Conservation (phyloP, 2,888 invertebrate genomes). For the Pyrocoelia pectoralis region DNA sequence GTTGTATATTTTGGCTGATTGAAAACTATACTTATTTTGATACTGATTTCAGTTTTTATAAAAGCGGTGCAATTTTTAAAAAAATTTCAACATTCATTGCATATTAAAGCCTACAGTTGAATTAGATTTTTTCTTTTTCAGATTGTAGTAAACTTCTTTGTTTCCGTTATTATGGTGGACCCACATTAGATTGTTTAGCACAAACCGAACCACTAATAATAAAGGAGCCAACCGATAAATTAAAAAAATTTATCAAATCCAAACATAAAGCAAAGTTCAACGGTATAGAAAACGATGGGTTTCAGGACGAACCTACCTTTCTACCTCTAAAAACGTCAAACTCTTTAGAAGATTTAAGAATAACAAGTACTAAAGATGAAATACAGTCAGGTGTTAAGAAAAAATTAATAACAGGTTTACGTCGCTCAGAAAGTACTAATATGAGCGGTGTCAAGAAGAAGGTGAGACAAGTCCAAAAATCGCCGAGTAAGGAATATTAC, state of each 20-base stretch:
- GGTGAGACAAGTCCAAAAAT: conserved; percentile 64
- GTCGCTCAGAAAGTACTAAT: conserved; percentile 61
- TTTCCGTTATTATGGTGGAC: conserved; percentile 75
- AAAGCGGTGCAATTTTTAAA: too few relatives aligned
- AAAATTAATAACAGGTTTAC: conserved; percentile 54
- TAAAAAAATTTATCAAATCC: conserved; percentile 63
- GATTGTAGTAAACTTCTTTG: conserved; percentile 74
- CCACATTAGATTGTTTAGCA: conserved; percentile 70
- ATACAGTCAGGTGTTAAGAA: conserved; percentile 53
- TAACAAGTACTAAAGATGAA: conserved; percentile 44
- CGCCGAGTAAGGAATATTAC: conserved; percentile 71
- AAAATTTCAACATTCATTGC: too few relatives aligned
- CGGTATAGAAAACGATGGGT: conserved; percentile 58
- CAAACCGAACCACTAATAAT: conserved; percentile 70
- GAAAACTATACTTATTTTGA: too few relatives aligned
- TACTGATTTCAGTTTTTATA: too few relatives aligned
- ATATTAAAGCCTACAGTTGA: too few relatives aligned
- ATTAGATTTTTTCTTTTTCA: conserved; percentile 60
- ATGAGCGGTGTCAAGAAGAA: conserved; percentile 72
- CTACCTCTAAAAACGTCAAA: conserved; percentile 49
- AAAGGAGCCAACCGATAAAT: conserved; percentile 65
- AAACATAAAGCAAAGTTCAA: conserved; percentile 55
- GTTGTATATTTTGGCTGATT: too few relatives aligned
- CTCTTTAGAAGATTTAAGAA: conserved; percentile 53
- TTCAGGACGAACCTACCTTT: conserved; percentile 53